A percentile compares a stretch with the other conserved stretches of the same genome.
These are phyloP conservation scores for Choreutis nemorana DNA, from an alignment of 2,888 invertebrate genomes.

Conservation along the genomic window DNA sequence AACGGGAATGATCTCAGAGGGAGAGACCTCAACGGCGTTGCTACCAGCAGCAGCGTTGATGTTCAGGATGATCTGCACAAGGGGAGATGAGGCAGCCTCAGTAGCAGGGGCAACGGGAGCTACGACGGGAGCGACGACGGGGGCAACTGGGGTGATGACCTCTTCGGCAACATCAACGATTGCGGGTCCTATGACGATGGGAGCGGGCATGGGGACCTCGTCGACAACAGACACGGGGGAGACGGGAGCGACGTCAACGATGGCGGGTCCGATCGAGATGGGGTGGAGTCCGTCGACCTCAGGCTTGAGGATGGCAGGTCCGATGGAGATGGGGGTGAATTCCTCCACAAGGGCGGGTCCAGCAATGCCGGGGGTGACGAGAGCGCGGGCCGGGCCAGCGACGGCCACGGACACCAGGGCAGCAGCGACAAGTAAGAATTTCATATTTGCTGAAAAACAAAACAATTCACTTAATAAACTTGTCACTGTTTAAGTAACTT, in stretches of 20 bases:
- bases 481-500: too few species aligned
- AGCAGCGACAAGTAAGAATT: conserved; percentile 12
- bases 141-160: conserved; percentile 9
- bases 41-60: conserved; percentile 9
- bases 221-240: too few species aligned
- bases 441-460: conserved; percentile 7
- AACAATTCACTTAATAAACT: too few species aligned
- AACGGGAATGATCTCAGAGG: conserved; percentile 5
- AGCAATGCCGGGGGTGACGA: conserved; percentile 1
- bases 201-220: conserved; percentile 10
- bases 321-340: conserved; percentile 1
- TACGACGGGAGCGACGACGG: conserved; percentile 11
- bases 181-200: conserved; percentile 18
- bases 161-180: conserved; percentile 12
- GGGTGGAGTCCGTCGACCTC: conserved; percentile 8
- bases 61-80: conserved; percentile 19
- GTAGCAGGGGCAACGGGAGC: conserved; percentile 7
- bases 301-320: conserved; percentile 10
- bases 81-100: conserved; percentile 10
- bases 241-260: conserved; percentile 6
- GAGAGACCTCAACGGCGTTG: conserved; percentile 2
- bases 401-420: conserved; percentile 15
- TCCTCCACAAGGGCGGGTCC: conserved; percentile 5
- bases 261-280: conserved; percentile 7
- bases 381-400: conserved; percentile 7